Percentiles rank a stretch among this genome's conserved stretches.
These are phyloP conservation scores for Sorex araneus DNA, from an alignment of 2,113 vertebrate species.

Conservation along the genomic window DNA sequence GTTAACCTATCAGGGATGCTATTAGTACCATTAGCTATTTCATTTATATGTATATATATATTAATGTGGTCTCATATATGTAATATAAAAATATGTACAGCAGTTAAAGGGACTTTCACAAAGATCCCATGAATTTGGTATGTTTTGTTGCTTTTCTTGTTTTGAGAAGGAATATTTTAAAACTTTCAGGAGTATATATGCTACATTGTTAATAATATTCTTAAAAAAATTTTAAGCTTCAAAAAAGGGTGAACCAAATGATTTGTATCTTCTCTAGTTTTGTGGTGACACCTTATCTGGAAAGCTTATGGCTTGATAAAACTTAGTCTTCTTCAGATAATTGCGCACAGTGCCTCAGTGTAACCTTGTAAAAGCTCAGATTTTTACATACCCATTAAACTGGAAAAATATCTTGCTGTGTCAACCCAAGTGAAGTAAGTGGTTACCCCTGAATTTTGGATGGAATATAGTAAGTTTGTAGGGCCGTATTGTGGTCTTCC, in stretches of 20 bases:
- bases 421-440: constrained; percentile 36
- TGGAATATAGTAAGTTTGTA: background rate
- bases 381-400: background rate
- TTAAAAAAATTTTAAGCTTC: background rate
- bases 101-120: constrained; percentile 42
- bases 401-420: background rate
- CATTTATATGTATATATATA: background rate
- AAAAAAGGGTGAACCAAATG: background rate
- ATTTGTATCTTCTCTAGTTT: background rate
- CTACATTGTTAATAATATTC: background rate
- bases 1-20: background rate
- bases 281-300: background rate
- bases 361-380: background rate
- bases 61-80: background rate
- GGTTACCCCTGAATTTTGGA: background rate
- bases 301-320: background rate
- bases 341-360: background rate
- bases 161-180: constrained; percentile 23
- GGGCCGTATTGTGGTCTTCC: background rate
- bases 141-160: constrained; percentile 39
- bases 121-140: background rate
- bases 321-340: background rate
- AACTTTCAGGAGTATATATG: background rate
- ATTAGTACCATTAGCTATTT: background rate
- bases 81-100: background rate